Base-by-base conservation (phyloP, 2,113 vertebrate genomes). In the Oreochromis aureus region DNA sequence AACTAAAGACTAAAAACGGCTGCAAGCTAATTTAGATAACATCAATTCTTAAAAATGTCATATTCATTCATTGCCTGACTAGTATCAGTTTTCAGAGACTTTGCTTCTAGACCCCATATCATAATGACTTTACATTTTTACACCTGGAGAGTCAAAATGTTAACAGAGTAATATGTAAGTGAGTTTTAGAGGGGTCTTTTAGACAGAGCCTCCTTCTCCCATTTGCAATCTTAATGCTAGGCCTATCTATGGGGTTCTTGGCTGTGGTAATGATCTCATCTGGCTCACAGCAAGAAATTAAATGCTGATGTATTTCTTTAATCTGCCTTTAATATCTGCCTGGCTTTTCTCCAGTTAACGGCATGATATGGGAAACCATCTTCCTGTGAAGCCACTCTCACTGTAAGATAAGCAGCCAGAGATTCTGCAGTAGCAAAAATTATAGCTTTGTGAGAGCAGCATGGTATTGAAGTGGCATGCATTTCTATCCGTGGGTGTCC, bases 311-410 rank as follows among this genome's bases (percentile, higher is more conserved):
- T 55, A 32, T 76, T 76, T 24, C 41, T 85, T 56, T 73, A 86
- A 73, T 15, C 13, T 39, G 83, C 44, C 80, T 89, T 88, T 82
- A 41, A 83, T 81, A 61, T 48, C 39, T 81, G 86, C 87, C 90
- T 84, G 87, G 80, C 84, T 89, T 85, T 61, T 81, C 34, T 81
- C 48, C 36, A 78, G 27, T 32, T 78, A 32, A 78, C 2, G 41
- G 80, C 86, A 80, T 86, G 84, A 84, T 39, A 86, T 66, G 53
- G 59, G 61, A 85, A 93, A 86, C 63, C 81, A 85, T 90, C 41
- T 55, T 84, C 89, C 83, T 86, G 84, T 93, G 89, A 94, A 90
- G 41, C 84, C 86, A 86, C 73, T 87, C 24, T 87, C 84, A 89
- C 83, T 93, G 82, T 91, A 87, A 86, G 16, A 51, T 78, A 78